Conservation (phyloP, 2,113 vertebrate species). For the Callocephalon fimbriatum region DNA sequence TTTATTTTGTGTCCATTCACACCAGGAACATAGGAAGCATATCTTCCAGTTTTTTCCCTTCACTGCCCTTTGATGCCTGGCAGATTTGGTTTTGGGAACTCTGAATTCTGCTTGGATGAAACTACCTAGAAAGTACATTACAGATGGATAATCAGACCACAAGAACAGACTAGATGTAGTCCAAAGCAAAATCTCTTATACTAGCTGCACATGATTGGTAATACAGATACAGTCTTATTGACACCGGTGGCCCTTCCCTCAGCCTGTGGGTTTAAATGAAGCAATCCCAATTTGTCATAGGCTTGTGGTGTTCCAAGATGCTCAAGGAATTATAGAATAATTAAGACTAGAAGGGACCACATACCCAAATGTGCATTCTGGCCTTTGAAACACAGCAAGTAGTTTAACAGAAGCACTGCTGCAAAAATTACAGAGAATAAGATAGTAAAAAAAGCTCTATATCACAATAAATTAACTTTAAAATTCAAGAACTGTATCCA, state of each 20-base stretch:
- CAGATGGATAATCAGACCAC: not conserved
- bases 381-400: not conserved
- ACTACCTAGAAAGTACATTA: not conserved
- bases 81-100: not conserved
- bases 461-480: not conserved
- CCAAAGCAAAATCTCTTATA: not conserved
- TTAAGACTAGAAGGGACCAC: not conserved
- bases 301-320: not conserved
- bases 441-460: not conserved
- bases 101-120: not conserved
- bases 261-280: not conserved
- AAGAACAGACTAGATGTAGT: not conserved
- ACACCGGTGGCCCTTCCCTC: not conserved
- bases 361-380: not conserved
- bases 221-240: not conserved
- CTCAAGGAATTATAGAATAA: not conserved
- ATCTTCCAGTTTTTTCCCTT: not conserved
- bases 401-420: not conserved
- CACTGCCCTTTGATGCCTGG: not conserved
- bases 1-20: not conserved
- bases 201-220: not conserved
- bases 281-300: not conserved
- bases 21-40: accelerated
- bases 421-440: not conserved
- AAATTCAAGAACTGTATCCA: not conserved